A percentile compares a stretch with the other conserved stretches of the same genome.
Conservation (phyloP, 1,140 invertebrate species). For the Muscidifurax raptorellus region DNA sequence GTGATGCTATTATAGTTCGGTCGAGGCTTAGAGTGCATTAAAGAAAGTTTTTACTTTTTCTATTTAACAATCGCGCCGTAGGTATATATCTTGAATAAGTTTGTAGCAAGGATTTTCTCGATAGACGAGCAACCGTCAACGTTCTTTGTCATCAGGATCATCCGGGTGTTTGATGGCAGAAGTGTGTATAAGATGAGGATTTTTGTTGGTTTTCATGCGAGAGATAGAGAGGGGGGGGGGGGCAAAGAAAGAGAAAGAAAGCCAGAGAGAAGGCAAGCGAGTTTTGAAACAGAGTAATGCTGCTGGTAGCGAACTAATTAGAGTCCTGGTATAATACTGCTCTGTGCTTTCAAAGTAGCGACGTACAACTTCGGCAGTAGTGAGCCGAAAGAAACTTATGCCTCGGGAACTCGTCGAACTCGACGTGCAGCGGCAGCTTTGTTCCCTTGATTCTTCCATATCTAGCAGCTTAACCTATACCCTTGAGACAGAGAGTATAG, state of each 20-base stretch:
- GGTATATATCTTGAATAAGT: too few relatives aligned
- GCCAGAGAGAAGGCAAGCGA: neutral
- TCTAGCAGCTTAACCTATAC: constrained; percentile 39
- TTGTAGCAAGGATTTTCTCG: too few relatives aligned
- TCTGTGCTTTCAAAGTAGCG: constrained; percentile 37
- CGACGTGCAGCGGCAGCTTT: constrained; percentile 36
- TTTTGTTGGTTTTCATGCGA: constrained; percentile 28
- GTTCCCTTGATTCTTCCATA: constrained; percentile 50
- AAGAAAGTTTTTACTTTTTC: neutral
- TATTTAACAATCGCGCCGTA: neutral
- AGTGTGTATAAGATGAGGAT: neutral
- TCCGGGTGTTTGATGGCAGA: too few relatives aligned
- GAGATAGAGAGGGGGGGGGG: neutral
- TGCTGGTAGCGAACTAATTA: constrained; percentile 52
- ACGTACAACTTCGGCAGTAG: constrained; percentile 43
- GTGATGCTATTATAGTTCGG: neutral
- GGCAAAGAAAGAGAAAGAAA: neutral
- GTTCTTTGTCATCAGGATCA: too few relatives aligned
- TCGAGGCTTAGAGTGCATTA: neutral
- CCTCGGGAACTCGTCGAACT: constrained; percentile 42
- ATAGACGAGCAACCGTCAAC: too few relatives aligned
- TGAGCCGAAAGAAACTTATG: constrained; percentile 53
- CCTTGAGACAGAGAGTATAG: too few relatives aligned
- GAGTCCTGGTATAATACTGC: constrained; percentile 32
- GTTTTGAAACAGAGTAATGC: constrained; percentile 45